Base-by-base conservation (phyloP, 2,888 invertebrate species). In the Apoda limacodes region DNA sequence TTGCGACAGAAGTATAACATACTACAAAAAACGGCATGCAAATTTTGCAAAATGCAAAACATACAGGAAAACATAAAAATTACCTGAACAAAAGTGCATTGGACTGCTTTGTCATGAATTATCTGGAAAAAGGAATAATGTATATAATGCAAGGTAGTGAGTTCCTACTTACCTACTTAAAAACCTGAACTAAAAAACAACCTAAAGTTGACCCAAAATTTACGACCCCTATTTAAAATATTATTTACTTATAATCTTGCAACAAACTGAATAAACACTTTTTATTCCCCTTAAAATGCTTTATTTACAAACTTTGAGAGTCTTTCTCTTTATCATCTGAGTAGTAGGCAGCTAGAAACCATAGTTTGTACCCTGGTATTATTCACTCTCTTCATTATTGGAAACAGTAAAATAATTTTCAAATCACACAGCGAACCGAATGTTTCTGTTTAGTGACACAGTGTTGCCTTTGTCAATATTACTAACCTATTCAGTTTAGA, bases 231-330 rank as follows among this genome's bases (percentile, higher is more conserved):
- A 9, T 32, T 24, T 28, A 28, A 32, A 28, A 28, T 28, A 28
- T 32, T n/a, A 32, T 32, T 23, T 28, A 28, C 17, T 32, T 24
- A 23, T 28, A 32, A 28, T 28, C 28, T 19, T 28, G 28, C 28
- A 32, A 32, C 32, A 32, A 32, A 28, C 24, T 32, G 23, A 32
- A 32, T 23, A 28, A 32, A 32, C 13, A 32, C 25, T 30, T 34
- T 34, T 34, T 30, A 34, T 34, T 30, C 29, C 34, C 34, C 30
- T 30, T 22, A 34, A 34, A 30, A n/a, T n/a, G n/a, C n/a, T n/a
- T 34, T 15, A 29, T 34, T 26, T 34, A 34, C 34, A 26, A 30
- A 34, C 34, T 30, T 34, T 34, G 30, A 30, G 15, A 26, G 13
- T 30, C 26, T 26, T 34, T 30, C 26, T 29, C 30, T 34, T 30